These are phyloP conservation scores for Lochmaea capreae DNA, from an alignment of 2,888 invertebrate species.

Conservation along the genomic window DNA sequence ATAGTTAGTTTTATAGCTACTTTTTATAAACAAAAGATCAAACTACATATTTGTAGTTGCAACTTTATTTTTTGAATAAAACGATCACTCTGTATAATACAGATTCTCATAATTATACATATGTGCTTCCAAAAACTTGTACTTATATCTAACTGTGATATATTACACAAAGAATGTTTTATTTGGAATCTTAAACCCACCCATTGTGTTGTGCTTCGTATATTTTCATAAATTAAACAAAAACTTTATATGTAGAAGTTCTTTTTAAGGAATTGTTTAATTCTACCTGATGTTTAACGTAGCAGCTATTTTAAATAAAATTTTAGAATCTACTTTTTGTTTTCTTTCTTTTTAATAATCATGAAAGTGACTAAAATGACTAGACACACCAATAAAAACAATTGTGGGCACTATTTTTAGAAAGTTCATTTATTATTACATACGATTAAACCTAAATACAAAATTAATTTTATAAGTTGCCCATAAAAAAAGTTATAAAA, in stretches of 20 bases:
- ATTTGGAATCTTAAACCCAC: conserved; percentile 1
- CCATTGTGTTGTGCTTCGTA: background rate
- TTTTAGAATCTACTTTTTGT: background rate
- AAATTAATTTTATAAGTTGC: background rate
- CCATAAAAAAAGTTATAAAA: too few species aligned
- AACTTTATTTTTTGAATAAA: background rate
- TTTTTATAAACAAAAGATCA: too few species aligned
- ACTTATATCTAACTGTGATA: conserved; percentile 45
- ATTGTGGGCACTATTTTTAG: background rate
- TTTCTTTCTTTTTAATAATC: background rate
- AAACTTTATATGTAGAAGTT: conserved; percentile 2
- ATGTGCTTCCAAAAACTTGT: conserved; percentile 29
- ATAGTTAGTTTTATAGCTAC: too few species aligned
- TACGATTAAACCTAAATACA: background rate
- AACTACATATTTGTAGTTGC: too few species aligned
- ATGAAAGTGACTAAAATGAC: background rate
- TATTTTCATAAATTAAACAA: background rate
- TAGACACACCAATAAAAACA: background rate
- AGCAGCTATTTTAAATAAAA: conserved; percentile 18
- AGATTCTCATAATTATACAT: background rate
- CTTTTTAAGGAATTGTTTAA: background rate
- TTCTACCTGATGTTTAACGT: background rate
- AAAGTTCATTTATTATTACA: background rate
- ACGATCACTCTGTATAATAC: background rate
- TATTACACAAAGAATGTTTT: conserved; percentile 19